phyloP scores from a whole-genome alignment of 2,888 invertebrate species.

The Tribolium freemani region DNA sequence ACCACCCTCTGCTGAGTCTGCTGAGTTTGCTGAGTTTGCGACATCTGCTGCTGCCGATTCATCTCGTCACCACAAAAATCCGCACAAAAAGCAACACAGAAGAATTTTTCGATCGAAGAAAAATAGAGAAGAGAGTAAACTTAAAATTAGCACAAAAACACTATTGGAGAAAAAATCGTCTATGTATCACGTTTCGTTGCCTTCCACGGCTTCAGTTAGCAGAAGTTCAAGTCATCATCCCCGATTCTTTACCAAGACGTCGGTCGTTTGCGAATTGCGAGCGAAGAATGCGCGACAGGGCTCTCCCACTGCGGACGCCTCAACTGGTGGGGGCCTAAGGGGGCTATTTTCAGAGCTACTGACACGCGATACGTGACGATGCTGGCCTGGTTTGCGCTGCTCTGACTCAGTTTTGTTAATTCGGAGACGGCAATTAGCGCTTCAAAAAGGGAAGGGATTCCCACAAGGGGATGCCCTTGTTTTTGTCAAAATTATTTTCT shows the following conservation, averaged over 20 bases:
- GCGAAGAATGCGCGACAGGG: constrained; percentile 78
- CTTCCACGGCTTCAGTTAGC: constrained; percentile 74
- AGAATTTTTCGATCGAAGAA: constrained; percentile 47
- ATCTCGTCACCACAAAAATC: constrained; percentile 72
- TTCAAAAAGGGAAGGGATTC: background rate
- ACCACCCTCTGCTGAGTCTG: constrained; percentile 73
- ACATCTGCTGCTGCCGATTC: constrained; percentile 77
- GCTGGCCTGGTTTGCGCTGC: constrained; percentile 36
- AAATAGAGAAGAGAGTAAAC: constrained; percentile 47
- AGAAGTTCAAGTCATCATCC: constrained; percentile 84
- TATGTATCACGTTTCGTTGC: constrained; percentile 61
- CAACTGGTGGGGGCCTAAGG: constrained; percentile 49
- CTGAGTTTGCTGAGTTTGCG: constrained; percentile 66
- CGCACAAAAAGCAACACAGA: constrained; percentile 54
- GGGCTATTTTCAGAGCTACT: constrained; percentile 61
- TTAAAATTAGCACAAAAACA: constrained; percentile 61
- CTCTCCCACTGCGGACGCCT: constrained; percentile 63
- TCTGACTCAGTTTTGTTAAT: constrained; percentile 46
- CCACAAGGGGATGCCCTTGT: no score
- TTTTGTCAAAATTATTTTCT: no score
- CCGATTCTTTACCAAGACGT: constrained; percentile 87
- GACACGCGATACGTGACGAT: constrained; percentile 53
- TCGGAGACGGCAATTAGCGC: constrained; percentile 33
- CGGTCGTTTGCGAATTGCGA: constrained; percentile 94
- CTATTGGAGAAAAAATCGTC: constrained; percentile 53